Conservation (phyloP, 1,140 invertebrate species). For the Dreissena rostriformis region DNA sequence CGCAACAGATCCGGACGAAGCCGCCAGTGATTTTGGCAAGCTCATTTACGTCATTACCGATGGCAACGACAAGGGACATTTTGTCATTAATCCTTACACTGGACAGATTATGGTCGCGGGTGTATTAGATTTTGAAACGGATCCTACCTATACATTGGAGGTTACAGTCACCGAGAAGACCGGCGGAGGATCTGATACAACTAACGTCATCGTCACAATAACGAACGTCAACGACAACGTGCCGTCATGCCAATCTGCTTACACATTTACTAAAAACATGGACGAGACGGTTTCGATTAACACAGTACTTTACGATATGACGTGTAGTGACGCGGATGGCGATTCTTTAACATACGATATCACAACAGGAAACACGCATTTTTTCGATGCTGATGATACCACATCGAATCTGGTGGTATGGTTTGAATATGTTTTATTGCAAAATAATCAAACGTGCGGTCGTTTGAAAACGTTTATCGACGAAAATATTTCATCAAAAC, state of each 20-base stretch:
- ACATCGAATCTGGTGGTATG: background rate
- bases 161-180: constrained; percentile 25
- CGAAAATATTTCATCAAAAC: too few relatives aligned
- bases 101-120: constrained; percentile 56
- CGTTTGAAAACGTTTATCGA: too few relatives aligned
- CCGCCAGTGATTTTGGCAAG: constrained; percentile 18
- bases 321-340: constrained; percentile 58
- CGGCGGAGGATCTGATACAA: constrained; percentile 52
- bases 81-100: constrained; percentile 61
- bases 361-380: constrained; percentile 56
- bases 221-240: constrained; percentile 68
- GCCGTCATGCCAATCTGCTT: constrained; percentile 53
- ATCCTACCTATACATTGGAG: constrained; percentile 30
- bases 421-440: too few relatives aligned
- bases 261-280: constrained; percentile 47
- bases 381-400: constrained; percentile 49
- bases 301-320: constrained; percentile 34
- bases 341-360: constrained; percentile 65
- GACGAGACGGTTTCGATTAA: constrained; percentile 52
- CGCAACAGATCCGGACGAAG: constrained; percentile 23
- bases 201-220: constrained; percentile 60
- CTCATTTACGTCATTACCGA: constrained; percentile 51
- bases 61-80: constrained; percentile 49
- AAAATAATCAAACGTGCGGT: too few relatives aligned
- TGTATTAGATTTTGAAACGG: constrained; percentile 62